A percentile compares a stretch with the other conserved stretches of the same genome.
These are phyloP conservation scores for Pachypanchax playfairii DNA, from an alignment of 2,113 vertebrate genomes.

Conservation along the genomic window DNA sequence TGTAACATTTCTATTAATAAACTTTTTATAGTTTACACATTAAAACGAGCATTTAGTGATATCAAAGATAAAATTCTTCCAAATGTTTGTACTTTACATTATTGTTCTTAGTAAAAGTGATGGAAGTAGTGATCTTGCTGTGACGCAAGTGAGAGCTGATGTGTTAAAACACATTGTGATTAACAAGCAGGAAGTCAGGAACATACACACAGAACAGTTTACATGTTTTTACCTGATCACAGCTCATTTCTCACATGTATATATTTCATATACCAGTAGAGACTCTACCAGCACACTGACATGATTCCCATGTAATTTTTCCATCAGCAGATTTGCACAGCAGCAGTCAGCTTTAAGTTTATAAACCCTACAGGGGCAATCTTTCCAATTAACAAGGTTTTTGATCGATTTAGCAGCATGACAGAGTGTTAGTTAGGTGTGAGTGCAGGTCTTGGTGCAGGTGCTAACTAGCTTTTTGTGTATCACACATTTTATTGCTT, in stretches of 20 bases:
- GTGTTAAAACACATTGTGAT: slow-evolving; percentile 57
- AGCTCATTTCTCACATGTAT: slow-evolving; percentile 3
- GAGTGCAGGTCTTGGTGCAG: slow-evolving; percentile 54
- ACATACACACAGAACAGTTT: not conserved
- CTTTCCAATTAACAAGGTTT: slow-evolving; percentile 72
- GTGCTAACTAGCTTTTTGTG: slow-evolving; percentile 73
- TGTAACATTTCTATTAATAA: no score
- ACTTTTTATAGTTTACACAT: no score
- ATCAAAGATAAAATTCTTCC: no score
- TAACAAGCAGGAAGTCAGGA: slow-evolving; percentile 24
- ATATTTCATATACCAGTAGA: slow-evolving; percentile 12
- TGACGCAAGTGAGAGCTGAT: slow-evolving; percentile 41
- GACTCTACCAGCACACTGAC: slow-evolving; percentile 20
- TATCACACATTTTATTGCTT: slow-evolving; percentile 51
- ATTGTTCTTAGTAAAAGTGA: slow-evolving; percentile 49
- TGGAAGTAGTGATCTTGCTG: slow-evolving; percentile 45
- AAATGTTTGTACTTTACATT: not conserved
- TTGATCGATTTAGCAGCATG: slow-evolving; percentile 63
- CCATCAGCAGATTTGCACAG: slow-evolving; percentile 14
- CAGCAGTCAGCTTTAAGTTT: slow-evolving; percentile 27
- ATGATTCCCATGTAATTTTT: slow-evolving; percentile 9
- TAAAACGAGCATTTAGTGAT: no score
- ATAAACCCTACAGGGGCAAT: slow-evolving; percentile 42
- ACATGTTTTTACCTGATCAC: slow-evolving; percentile 5
- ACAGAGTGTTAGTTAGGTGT: slow-evolving; percentile 65